Evolutionary conservation across 1,140 invertebrate species (phyloP).

Genomic region (Lepidurus apus): DNA sequence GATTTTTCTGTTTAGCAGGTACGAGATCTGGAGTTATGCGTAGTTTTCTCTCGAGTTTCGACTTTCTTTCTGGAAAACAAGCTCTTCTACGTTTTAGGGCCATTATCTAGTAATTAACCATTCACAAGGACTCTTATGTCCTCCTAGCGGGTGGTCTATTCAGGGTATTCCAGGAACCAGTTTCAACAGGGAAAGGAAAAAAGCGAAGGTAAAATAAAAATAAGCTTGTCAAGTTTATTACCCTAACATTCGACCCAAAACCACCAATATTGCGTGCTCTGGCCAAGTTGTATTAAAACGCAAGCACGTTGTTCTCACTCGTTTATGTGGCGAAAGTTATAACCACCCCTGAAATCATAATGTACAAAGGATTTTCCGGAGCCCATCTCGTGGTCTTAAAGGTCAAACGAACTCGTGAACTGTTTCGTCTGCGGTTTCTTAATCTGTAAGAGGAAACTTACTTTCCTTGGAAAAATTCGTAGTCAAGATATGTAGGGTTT

Average conservation of each 20-base stretch:
- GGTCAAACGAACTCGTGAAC: constrained; percentile 13
- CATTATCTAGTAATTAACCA: constrained; percentile 11
- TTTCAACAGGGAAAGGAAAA: background rate
- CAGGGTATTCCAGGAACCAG: background rate
- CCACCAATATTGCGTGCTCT: background rate
- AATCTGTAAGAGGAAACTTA: background rate
- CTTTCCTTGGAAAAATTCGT: background rate
- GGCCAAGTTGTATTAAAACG: background rate
- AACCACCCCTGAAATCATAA: background rate
- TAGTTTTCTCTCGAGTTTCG: background rate
- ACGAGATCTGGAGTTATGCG: background rate
- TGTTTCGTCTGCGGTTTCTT: constrained; percentile 2
- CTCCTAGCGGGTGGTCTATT: background rate
- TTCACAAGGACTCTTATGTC: constrained; percentile 1
- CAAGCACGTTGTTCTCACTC: background rate
- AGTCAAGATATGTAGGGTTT: background rate
- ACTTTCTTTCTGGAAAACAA: background rate
- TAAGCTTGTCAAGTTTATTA: background rate
- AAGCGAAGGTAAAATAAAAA: background rate
- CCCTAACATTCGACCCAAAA: background rate
- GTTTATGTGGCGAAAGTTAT: background rate
- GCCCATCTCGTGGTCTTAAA: background rate
- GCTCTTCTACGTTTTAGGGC: background rate
- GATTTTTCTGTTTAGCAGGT: background rate
- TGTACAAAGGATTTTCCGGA: background rate